Conservation (phyloP, 2,888 invertebrate species). For the Caenorhabditis sp. region DNA sequence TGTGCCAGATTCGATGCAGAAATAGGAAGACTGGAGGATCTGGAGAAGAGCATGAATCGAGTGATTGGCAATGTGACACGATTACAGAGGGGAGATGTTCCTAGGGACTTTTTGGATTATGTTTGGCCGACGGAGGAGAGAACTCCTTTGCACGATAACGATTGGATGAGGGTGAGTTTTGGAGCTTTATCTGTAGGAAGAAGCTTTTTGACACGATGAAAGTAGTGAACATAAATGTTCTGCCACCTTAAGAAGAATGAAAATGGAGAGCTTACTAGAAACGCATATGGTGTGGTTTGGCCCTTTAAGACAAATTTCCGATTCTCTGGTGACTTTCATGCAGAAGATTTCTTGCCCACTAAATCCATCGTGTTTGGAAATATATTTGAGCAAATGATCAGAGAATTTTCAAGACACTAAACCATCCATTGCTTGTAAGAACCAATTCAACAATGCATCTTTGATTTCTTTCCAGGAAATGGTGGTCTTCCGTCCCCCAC, state of each 20-base stretch:
- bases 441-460: too few species aligned
- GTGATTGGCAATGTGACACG: not conserved
- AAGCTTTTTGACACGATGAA: not conserved
- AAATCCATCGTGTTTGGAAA: too few species aligned
- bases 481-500: slow-evolving; percentile 46
- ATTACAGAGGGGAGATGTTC: slow-evolving; percentile 1
- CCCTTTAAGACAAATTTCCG: too few species aligned
- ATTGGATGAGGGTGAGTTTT: slow-evolving; percentile 53
- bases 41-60: slow-evolving; percentile 12
- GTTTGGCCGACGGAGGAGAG: not conserved
- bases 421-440: too few species aligned
- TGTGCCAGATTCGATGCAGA: not conserved
- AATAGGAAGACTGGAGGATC: slow-evolving; percentile 1
- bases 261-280: too few species aligned
- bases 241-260: too few species aligned
- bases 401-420: not conserved
- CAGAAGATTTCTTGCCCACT: too few species aligned
- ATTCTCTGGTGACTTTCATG: too few species aligned
- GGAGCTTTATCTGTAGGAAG: not conserved
- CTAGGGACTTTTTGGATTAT: not conserved
- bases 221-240: too few species aligned
- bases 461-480: slow-evolving; percentile 46
- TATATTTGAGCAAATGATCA: too few species aligned
- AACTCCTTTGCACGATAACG: slow-evolving; percentile 5
- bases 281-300: too few species aligned